A percentile compares a stretch with the other conserved stretches of the same genome.
phyloP scores from a whole-genome alignment of 2,113 vertebrate genomes.

The Tautogolabrus adspersus region DNA sequence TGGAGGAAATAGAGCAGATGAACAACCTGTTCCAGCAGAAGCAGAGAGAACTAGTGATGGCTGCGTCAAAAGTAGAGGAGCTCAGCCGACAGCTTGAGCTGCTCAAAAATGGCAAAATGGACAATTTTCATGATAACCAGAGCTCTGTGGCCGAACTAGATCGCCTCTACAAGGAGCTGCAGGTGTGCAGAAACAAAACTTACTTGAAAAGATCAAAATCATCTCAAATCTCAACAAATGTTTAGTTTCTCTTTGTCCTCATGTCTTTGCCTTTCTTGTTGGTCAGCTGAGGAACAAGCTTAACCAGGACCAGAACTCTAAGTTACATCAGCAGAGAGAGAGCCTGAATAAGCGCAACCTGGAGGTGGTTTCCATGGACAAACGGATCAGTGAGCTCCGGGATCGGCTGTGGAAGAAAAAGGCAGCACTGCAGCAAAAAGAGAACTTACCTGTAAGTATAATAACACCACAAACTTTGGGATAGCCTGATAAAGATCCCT shows the following conservation, averaged over 20 bases:
- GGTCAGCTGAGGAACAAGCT: slow-evolving; percentile 93
- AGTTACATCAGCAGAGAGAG: slow-evolving; percentile 96
- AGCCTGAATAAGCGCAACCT: slow-evolving; percentile 95
- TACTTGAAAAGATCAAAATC: not conserved
- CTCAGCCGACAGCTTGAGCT: slow-evolving; percentile 95
- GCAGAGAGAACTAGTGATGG: slow-evolving; percentile 93
- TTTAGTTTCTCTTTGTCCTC: not conserved
- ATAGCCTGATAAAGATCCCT: not conserved
- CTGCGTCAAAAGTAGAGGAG: slow-evolving; percentile 94
- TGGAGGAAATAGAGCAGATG: slow-evolving; percentile 99
- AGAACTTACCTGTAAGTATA: slow-evolving; percentile 91
- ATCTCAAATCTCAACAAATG: not conserved
- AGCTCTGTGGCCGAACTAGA: slow-evolving; percentile 94
- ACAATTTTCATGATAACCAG: slow-evolving; percentile 91
- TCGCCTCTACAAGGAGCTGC: slow-evolving; percentile 95
- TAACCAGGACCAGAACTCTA: slow-evolving; percentile 97
- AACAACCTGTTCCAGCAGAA: slow-evolving; percentile 98
- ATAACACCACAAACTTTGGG: not conserved
- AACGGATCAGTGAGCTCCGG: slow-evolving; percentile 93
- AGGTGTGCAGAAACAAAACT: slow-evolving; percentile 82
- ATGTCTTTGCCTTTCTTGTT: slow-evolving; percentile 2
- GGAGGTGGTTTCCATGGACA: slow-evolving; percentile 96
- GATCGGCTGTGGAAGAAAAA: slow-evolving; percentile 99
- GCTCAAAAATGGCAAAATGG: slow-evolving; percentile 93
- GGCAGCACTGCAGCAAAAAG: slow-evolving; percentile 95